Conservation (phyloP, 2,888 invertebrate genomes). For the Caenorhabditis sp. region DNA sequence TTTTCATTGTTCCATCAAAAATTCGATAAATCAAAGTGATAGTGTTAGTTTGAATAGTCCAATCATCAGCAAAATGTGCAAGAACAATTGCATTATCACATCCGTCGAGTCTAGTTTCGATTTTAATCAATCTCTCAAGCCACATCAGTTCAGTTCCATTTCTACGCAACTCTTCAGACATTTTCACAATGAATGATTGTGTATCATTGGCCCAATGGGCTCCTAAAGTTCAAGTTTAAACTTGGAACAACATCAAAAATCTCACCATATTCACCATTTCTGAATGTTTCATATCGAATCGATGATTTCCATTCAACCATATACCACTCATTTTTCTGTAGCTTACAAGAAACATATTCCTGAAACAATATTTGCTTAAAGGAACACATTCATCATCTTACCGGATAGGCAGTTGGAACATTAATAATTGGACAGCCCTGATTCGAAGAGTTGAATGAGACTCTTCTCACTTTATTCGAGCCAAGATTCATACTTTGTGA, state of each 20-base stretch:
- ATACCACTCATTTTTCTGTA: conserved; percentile 59
- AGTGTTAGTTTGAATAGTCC: conserved; percentile 52
- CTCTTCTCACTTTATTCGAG: neutral
- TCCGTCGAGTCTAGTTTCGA: conserved; percentile 45
- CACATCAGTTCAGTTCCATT: conserved; percentile 61
- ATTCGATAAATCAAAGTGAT: conserved; percentile 58
- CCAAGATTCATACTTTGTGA: conserved; percentile 20
- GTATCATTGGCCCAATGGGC: conserved; percentile 60
- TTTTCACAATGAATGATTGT: conserved; percentile 60
- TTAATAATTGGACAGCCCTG: conserved; percentile 55
- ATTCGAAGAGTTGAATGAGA: conserved; percentile 50
- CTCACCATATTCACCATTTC: conserved; percentile 55
- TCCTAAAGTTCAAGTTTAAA: conserved; percentile 16
- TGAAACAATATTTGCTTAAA: conserved; percentile 10
- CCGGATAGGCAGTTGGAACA: conserved; percentile 55
- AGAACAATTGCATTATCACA: conserved; percentile 55
- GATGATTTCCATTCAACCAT: conserved; percentile 57
- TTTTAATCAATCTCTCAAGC: conserved; percentile 55
- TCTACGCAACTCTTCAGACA: conserved; percentile 53
- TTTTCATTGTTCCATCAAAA: conserved; percentile 42
- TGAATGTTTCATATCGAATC: conserved; percentile 59
- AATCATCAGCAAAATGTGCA: conserved; percentile 58
- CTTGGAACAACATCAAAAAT: neutral
- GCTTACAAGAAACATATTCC: conserved; percentile 62
- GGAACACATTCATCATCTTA: conserved; percentile 16